Conservation (phyloP, 2,113 vertebrate genomes). For the Phyllostomus hastatus region DNA sequence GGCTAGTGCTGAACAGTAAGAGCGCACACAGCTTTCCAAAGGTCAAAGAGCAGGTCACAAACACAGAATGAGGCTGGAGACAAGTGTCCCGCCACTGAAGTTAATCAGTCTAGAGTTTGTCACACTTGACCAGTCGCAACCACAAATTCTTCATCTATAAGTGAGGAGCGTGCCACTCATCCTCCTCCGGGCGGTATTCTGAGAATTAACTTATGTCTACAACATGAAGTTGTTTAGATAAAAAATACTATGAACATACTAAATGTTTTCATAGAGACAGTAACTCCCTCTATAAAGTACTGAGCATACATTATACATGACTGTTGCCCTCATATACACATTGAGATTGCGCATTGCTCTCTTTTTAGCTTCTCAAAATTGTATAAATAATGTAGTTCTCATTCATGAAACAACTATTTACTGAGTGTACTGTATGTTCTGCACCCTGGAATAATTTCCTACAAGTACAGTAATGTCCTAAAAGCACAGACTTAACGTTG, state of each 20-base stretch:
- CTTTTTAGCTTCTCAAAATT: background rate
- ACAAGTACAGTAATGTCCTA: background rate
- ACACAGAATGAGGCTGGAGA: constrained; percentile 5
- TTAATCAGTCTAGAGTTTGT: background rate
- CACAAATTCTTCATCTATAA: constrained; percentile 12
- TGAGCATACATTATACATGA: background rate
- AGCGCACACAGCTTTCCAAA: background rate
- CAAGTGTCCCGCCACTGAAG: background rate
- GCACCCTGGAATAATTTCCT: background rate
- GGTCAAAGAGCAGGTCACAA: background rate
- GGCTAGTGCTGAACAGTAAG: background rate
- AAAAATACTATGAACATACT: constrained; percentile 18
- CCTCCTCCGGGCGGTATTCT: background rate
- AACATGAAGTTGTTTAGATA: constrained; percentile 33
- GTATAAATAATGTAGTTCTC: background rate
- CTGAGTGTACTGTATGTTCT: background rate
- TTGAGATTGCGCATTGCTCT: background rate
- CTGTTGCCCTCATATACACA: background rate
- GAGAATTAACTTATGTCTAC: constrained; percentile 4
- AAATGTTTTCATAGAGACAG: background rate
- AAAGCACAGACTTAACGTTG: background rate
- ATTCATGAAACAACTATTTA: background rate
- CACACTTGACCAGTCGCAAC: background rate
- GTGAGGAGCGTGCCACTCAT: background rate
- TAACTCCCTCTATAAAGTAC: background rate